Evolutionary conservation across 1,140 invertebrate species (phyloP), one percentile per base, ranked within the genome.

Genomic region (Neotoxoptera formosana): DNA sequence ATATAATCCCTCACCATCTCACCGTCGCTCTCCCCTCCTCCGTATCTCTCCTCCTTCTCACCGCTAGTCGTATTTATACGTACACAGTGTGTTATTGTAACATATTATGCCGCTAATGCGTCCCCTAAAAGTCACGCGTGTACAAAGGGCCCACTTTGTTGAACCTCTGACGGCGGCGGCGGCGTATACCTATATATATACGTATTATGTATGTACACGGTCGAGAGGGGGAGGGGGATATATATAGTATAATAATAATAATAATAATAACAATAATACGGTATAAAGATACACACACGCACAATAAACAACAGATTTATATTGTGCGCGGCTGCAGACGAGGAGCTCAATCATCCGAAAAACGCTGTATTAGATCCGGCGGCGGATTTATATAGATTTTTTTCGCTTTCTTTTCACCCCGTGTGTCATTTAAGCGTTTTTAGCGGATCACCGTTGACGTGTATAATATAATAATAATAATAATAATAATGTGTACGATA

Each of bases 241-340:
- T 60, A 60, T 41, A 56, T 90, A 60, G 56, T 45, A 36, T 60
- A 60, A 92, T 92, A 92, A 92, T 84, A 91, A 48, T 91, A 91
- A 81, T 83, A 91, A 91, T 91, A 91, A 91, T 51, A 91, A 83
- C 25, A 76, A 91, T 91, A 92, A 92, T 92, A 92, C 91, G 91
- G 91, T 81, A 93, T 56, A 93, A 86, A 93, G 48, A 93, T 86
- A 93, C 91, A 92, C 90, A 93, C 91, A 91, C 90, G 30, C 30
- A 92, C 91, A 93, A 93, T 93, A 93, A 93, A 93, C 91, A 93
- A 93, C 91, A 93, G 91, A 93, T 93, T 93, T 93, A 93, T 93
- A 93, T 93, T 93, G 91, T 93, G 91, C 47, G 76, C 91, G 91
- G 81, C 53, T 41, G 56, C 53, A 20, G 53, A 45, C 34, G 89